phyloP scores from a whole-genome alignment of 2,113 vertebrate genomes.

The Gadus macrocephalus region DNA sequence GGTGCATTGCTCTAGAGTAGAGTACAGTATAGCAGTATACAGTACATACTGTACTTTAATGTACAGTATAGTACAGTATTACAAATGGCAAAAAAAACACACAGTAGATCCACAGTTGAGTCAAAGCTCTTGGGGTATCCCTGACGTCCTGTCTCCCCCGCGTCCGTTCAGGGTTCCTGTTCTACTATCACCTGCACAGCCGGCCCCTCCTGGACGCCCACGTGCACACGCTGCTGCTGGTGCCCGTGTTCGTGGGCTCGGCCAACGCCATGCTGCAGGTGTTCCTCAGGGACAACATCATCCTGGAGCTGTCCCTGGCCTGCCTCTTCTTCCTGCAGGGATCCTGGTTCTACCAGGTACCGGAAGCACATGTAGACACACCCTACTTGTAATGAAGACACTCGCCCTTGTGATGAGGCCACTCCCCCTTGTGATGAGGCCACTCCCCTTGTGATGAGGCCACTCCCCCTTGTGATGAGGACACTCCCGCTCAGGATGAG shows the following conservation, averaged over 20 bases:
- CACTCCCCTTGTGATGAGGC: too few relatives aligned
- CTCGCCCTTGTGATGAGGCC: too few relatives aligned
- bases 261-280: conserved; percentile 74
- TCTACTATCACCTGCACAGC: conserved; percentile 83
- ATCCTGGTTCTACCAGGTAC: conserved; percentile 95
- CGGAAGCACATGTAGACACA: background rate
- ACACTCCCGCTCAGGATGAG: too few relatives aligned
- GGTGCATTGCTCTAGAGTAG: too few relatives aligned
- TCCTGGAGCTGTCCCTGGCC: conserved; percentile 81
- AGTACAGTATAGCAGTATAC: too few relatives aligned
- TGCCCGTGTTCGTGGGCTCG: conserved; percentile 70
- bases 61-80: too few relatives aligned
- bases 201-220: conserved; percentile 83
- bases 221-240: conserved; percentile 85
- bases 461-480: too few relatives aligned
- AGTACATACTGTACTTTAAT: too few relatives aligned
- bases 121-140: background rate
- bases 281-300: conserved; percentile 74
- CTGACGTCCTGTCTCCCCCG: background rate
- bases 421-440: too few relatives aligned
- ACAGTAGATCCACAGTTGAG: too few relatives aligned
- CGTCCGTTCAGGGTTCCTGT: conserved; percentile 79
- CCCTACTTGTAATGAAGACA: too few relatives aligned
- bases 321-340: conserved; percentile 86
- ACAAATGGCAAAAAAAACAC: too few relatives aligned